phyloP scores from a whole-genome alignment of 2,113 vertebrate genomes.

The Caloenas nicobarica region DNA sequence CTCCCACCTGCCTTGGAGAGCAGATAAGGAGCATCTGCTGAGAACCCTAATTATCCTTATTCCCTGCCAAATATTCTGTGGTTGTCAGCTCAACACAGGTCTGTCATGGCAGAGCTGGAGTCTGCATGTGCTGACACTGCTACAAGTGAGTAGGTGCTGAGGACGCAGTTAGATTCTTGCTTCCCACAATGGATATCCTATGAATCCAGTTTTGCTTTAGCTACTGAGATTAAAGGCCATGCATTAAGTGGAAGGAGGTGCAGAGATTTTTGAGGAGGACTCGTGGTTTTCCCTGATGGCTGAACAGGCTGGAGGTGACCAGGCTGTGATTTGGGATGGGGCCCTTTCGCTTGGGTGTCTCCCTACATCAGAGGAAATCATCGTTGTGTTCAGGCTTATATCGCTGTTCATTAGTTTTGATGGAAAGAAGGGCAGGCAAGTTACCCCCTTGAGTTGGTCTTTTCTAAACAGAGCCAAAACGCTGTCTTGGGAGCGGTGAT shows the following conservation, averaged over 20 bases:
- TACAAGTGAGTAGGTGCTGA: not conserved
- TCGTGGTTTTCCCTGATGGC: not conserved
- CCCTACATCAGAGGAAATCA: not conserved
- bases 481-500: not conserved
- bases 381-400: not conserved
- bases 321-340: not conserved
- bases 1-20: not conserved
- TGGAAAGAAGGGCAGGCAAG: not conserved
- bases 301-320: not conserved
- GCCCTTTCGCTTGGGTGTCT: rapidly evolving
- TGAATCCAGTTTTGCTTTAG: not conserved
- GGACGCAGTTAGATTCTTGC: not conserved
- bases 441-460: rapidly evolving
- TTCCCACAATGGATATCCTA: not conserved
- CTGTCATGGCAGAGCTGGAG: not conserved
- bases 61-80: not conserved
- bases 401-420: not conserved
- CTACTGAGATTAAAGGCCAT: not conserved
- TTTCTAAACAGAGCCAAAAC: not conserved
- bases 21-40: not conserved
- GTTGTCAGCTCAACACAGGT: not conserved
- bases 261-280: not conserved
- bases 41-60: not conserved
- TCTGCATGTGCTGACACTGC: not conserved
- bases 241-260: not conserved